Percentiles rank a stretch among this genome's conserved stretches.
Conservation (phyloP, 1,140 invertebrate species). For the Papilio helenus region DNA sequence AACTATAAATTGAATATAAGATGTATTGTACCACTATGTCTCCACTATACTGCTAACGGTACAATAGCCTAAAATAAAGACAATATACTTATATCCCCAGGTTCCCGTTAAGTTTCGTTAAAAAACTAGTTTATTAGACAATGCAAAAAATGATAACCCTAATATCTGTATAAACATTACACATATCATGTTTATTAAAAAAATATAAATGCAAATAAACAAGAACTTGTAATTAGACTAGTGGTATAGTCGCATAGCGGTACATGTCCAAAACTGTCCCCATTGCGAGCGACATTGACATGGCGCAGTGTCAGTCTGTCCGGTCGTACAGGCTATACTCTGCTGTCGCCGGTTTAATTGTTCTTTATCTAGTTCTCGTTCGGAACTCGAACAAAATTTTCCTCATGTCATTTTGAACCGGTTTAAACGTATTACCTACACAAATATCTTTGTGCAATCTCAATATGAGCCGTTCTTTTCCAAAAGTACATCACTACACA, state of each 20-base stretch:
- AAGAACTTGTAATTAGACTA: neutral
- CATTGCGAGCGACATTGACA: neutral
- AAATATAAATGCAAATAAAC: constrained; percentile 4
- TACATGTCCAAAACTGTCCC: neutral
- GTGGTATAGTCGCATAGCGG: neutral
- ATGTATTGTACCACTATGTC: neutral
- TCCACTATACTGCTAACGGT: neutral
- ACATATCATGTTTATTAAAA: neutral
- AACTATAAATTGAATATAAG: neutral
- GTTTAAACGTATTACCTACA: neutral
- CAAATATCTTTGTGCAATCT: neutral
- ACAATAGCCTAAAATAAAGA: neutral
- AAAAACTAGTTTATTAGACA: neutral
- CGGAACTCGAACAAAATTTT: neutral
- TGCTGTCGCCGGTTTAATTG: neutral
- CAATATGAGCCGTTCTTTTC: neutral
- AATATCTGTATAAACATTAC: neutral
- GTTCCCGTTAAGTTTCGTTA: neutral
- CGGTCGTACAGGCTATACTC: neutral
- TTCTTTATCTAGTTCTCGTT: neutral
- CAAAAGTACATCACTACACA: neutral
- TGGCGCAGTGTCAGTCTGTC: neutral
- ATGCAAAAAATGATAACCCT: neutral
- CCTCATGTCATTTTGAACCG: neutral
- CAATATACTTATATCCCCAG: neutral